Evolutionary conservation across 2,797 vertebrate species (phyloP).

Genomic region (Fringilla coelebs): DNA sequence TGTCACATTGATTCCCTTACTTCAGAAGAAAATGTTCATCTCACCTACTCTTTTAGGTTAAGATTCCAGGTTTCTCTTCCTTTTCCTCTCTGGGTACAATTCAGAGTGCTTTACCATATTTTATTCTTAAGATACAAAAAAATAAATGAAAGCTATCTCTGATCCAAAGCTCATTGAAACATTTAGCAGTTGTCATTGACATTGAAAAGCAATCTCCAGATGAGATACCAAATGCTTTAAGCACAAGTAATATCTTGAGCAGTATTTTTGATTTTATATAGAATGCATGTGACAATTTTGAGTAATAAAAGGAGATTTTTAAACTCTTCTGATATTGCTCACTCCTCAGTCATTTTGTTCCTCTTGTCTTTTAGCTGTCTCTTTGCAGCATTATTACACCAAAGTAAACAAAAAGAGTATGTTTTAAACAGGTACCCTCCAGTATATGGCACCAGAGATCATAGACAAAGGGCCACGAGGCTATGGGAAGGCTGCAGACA

Average conservation of each 20-base stretch:
- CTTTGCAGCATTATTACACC: background rate
- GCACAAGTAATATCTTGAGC: background rate
- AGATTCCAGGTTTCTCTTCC: background rate
- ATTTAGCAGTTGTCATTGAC: background rate
- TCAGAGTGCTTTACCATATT: background rate
- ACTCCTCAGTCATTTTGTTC: background rate
- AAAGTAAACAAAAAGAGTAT: background rate
- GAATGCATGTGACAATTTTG: background rate
- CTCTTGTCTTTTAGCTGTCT: background rate
- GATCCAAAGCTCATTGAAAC: background rate
- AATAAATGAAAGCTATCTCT: background rate
- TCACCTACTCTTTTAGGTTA: background rate
- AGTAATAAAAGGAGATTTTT: background rate
- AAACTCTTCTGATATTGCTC: background rate
- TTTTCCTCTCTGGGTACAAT: background rate
- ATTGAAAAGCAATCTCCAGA: background rate
- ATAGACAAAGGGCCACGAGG: conserved; percentile 97
- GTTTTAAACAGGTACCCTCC: conserved; percentile 87
- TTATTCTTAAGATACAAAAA: background rate
- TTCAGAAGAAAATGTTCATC: background rate
- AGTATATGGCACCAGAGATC: conserved; percentile 99
- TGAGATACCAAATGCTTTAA: background rate
- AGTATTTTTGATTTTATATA: background rate
- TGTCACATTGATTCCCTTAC: background rate
- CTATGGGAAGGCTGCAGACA: conserved; percentile 96